phyloP scores from a whole-genome alignment of 2,797 vertebrate species.

The Naso thynnoides region DNA sequence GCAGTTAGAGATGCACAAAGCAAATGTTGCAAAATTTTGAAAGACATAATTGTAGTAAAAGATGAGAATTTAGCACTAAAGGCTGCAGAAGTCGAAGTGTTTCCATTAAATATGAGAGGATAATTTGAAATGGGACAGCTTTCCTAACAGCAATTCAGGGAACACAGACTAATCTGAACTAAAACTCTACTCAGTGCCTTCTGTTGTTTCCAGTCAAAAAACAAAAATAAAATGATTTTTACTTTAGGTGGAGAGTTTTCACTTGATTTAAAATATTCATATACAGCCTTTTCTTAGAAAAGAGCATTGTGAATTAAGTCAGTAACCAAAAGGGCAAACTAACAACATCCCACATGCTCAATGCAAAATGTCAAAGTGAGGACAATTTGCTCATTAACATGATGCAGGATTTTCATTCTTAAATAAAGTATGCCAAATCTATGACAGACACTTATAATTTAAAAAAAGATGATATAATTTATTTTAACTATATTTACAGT shows the following conservation, averaged over 20 bases:
- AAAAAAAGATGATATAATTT: neutral
- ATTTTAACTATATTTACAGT: neutral
- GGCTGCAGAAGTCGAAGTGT: constrained; percentile 25
- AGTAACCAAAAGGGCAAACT: constrained; percentile 50
- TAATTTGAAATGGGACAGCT: constrained; percentile 12
- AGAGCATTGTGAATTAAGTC: constrained; percentile 43
- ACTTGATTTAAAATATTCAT: constrained; percentile 61
- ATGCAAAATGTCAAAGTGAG: constrained; percentile 45
- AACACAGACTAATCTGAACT: constrained; percentile 18
- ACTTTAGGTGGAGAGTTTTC: constrained; percentile 30
- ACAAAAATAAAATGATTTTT: constrained; percentile 18
- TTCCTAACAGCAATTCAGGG: constrained; percentile 15
- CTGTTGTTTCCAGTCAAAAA: constrained; percentile 17
- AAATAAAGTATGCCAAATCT: constrained; percentile 41
- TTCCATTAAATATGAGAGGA: constrained; percentile 18
- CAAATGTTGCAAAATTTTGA: constrained; percentile 4
- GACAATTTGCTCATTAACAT: constrained; percentile 41
- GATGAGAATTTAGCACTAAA: constrained; percentile 33
- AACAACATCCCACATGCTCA: constrained; percentile 47
- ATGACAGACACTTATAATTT: neutral
- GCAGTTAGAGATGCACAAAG: constrained; percentile 7
- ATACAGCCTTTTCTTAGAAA: constrained; percentile 51
- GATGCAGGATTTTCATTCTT: constrained; percentile 54
- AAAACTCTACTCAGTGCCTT: constrained; percentile 9
- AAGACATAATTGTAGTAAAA: constrained; percentile 18